Evolutionary conservation across 2,113 vertebrate species (phyloP), one percentile per base, ranked within the genome.

Genomic region (Gymnarchus niloticus): DNA sequence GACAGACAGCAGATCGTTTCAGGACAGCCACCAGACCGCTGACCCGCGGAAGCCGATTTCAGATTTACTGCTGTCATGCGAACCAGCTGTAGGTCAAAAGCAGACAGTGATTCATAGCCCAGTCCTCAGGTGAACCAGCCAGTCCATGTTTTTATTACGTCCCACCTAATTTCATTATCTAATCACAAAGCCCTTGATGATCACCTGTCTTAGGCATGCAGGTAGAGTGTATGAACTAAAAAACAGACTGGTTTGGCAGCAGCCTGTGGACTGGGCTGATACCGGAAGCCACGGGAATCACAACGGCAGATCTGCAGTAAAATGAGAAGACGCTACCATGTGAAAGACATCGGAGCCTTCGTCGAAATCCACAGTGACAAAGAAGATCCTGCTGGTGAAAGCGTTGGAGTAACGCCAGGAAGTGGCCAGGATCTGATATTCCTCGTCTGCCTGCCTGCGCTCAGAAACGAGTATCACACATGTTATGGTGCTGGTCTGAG

Each of bases 281-380:
- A 41, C 19, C 65, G 4, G 1, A 10, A 28, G 19, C 25, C 56
- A 19, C 10, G 46, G 44, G 21, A 48, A 46, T 46, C 19, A 6
- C 76, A 48, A 33, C 3, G 17, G 17, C 9, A 73, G 46, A 44
- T 19, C 14, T 33, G 82, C 0, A 19, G 84, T 37, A 78, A n/a
- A 3, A 44, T n/a, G 6, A 85, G 44, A 6, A 28, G 61, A 25
- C 8, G 83, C 96, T 95, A 99, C 98, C 98, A 99, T 98, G 88
- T 99, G 98, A 92, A 99, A 99, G 57, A 99, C 97, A 80, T 99
- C 97, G 0, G 97, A 97, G 49, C 98, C 98, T 95, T 99, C 98
- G 28, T 99, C 98, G 88, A 99, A 99, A 91, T 99, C 98, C 0
- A 99, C 97, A 84, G 95, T 95, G 0, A 97, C 98, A 92, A 99